Base-by-base conservation (phyloP, 2,113 vertebrate genomes). In the Oplegnathus fasciatus region DNA sequence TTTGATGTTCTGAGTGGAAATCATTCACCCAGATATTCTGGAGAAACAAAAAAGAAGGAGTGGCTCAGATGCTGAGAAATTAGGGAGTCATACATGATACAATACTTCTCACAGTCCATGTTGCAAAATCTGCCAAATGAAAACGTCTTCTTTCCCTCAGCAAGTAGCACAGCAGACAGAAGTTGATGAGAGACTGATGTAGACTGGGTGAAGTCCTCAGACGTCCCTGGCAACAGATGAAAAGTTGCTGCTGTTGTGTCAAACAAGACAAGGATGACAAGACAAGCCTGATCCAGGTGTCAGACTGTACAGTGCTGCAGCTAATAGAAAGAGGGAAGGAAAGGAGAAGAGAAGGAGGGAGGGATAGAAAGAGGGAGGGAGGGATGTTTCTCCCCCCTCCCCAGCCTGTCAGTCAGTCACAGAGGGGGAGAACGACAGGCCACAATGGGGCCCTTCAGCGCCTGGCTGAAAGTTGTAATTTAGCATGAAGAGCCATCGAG, bases 381-480 rank as follows among this genome's bases (percentile, higher is more conserved):
- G 67, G 75, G 64, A 75, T 74, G 84, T 82, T 83, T 78, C 82
- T 37, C 58, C 91, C 87, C 80, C 80, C 84, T 83, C 88, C 92
- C 82, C 34, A 57, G 82, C 92, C 83, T 93, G 93, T 92, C 95
- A 96, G 93, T 96, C 95, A 95, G 89, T 91, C 94, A 92, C 94
- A 94, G 89, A 93, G 91, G 87, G 92, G 89, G 77, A 94, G 90
- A 94, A 93, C 92, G 93, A 95, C 94, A 94, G 93, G 93, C 94
- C 93, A 94, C 94, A 94, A 95, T 94, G 92, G 94, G 92, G 95
- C 94, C 94, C 93, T 94, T 96, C 94, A 95, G 86, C 72, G 86
- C 87, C 83, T 75, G 82, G 88, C 89, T 94, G 94, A 96, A 96
- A 95, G 95, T 94, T 95, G 94, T 94, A 95, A 94, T 95, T 95